Evolutionary conservation across 2,888 invertebrate genomes (phyloP).

Genomic region (Drosophila barbarae): DNA sequence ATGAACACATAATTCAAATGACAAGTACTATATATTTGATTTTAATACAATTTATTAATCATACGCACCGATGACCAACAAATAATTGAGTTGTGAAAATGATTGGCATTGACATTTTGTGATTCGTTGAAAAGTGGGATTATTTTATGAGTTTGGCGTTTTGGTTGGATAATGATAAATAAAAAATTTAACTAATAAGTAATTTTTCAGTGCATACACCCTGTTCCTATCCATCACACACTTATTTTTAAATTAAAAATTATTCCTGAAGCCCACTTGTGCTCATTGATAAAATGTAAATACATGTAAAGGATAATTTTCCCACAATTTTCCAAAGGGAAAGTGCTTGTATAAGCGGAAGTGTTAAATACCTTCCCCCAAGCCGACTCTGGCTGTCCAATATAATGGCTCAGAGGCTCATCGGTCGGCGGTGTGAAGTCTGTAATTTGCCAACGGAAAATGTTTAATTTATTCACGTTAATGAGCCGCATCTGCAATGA

Average conservation of each 20-base stretch:
- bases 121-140: not conserved
- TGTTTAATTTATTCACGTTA: conserved; percentile 68
- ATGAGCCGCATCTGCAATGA: conserved; percentile 64
- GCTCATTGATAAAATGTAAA: not conserved
- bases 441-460: conserved; percentile 46
- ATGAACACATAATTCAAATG: conserved; percentile 7
- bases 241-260: not conserved
- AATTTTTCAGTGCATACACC: not conserved
- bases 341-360: conserved; percentile 18
- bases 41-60: conserved; percentile 30
- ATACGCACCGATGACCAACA: conserved; percentile 21
- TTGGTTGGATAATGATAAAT: not conserved
- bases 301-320: not conserved
- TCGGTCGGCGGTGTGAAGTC: conserved; percentile 22
- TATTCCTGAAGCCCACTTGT: not conserved
- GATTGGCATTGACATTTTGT: conserved; percentile 6
- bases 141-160: not conserved
- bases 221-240: too few species aligned
- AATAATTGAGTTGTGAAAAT: conserved; percentile 2
- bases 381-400: conserved; percentile 11
- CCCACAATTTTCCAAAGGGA: not conserved
- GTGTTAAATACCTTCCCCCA: conserved; percentile 49
- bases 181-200: not conserved
- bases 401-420: conserved; percentile 25
- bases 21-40: conserved; percentile 4